Evolutionary conservation across 2,113 vertebrate species (phyloP).

Genomic region (Merops nubicus): DNA sequence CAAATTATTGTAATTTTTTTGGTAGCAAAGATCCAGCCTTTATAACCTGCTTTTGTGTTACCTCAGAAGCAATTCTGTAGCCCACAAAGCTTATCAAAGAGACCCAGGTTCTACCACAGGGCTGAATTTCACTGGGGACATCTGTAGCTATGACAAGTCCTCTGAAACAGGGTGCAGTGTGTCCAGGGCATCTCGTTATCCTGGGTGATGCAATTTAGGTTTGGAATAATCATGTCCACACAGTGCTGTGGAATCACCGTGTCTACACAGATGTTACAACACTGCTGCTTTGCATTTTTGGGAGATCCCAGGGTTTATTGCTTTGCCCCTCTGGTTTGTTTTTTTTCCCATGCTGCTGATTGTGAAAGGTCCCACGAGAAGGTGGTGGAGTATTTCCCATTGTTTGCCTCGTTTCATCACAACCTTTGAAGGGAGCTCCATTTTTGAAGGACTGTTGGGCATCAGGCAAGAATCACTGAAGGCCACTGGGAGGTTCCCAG

Average conservation of each 20-base stretch:
- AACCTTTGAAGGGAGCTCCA: accelerated
- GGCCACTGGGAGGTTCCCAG: neutral
- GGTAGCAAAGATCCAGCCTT: neutral
- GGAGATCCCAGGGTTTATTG: slow-evolving; percentile 6
- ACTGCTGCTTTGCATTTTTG: slow-evolving; percentile 36
- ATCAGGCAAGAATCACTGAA: neutral
- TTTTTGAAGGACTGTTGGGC: neutral
- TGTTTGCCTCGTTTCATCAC: neutral
- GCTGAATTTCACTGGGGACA: neutral
- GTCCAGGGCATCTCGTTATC: neutral
- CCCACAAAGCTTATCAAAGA: neutral
- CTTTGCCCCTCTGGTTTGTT: neutral
- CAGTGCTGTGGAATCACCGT: neutral
- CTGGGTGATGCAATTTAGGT: neutral
- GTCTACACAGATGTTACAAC: slow-evolving; percentile 36
- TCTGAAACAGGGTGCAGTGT: neutral
- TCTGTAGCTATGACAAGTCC: neutral
- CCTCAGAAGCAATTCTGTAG: neutral
- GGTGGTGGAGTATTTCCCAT: neutral
- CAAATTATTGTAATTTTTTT: neutral
- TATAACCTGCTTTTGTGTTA: neutral
- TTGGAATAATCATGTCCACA: slow-evolving; percentile 5
- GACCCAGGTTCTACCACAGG: neutral
- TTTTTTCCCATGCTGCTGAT: neutral
- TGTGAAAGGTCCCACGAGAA: neutral